Base-by-base conservation (phyloP, 2,888 invertebrate genomes). In the Ochropleura leucogaster region DNA sequence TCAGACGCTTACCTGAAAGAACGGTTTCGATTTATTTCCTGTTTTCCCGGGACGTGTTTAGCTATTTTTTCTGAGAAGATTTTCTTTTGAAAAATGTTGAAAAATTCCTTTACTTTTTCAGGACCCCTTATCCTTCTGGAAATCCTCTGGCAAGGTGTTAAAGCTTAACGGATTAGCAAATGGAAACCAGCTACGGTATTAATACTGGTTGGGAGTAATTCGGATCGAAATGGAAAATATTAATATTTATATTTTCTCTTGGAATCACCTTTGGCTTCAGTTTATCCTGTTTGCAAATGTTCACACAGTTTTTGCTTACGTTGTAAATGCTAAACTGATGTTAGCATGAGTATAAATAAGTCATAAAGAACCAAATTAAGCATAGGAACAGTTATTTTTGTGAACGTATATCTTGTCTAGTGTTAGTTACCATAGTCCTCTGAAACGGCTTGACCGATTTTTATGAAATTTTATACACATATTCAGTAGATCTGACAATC, bases 11-110 rank as follows among this genome's bases (percentile, higher is more conserved):
- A 89, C 89, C 90, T 89, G 89, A 84, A 85, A 85, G 89, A 86
- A 89, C 82, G 85, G 85, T 80, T 85, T 83, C 88, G 86, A 87
- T 89, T 89, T 90, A 89, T 89, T 88, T 85, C 88, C 85, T 87
- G 87, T 86, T 85, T 87, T 77, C 80, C 72, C 75, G 75, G 74
- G 77, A 82, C 86, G 87, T 87, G 87, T 86, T 88, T 87, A 85
- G 85, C 86, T 68, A 86, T 90, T 88, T 90, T 89, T 86, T 85
- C 84, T 80, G 80, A 83, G 69, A 18, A 80, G 85, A 81, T 89
- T 89, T 88, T 87, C 73, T 79, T 80, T 80, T 78, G 67, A 76
- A 65, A 79, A 76, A 79, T 73, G 72, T 71, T 72, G 46, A 55
- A 67, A 74, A 72, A 77, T 62, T 64, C 60, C 55, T 72, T 75